These are phyloP conservation scores for Ahaetulla prasina DNA, from an alignment of 2,113 vertebrate species.

Conservation along the genomic window DNA sequence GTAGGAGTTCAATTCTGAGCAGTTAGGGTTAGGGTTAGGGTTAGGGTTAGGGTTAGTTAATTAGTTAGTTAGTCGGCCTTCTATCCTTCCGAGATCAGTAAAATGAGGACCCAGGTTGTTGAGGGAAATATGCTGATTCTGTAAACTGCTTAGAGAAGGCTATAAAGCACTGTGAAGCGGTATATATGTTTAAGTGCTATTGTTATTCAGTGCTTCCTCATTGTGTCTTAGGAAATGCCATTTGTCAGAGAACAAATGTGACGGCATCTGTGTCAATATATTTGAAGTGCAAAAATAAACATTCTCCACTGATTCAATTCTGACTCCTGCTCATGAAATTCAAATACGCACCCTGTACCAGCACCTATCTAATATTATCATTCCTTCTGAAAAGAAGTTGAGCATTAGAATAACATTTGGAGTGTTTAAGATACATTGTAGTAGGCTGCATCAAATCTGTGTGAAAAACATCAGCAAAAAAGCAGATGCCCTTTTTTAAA, in stretches of 20 bases:
- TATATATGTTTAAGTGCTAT: no score
- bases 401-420: background rate
- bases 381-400: background rate
- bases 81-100: no score
- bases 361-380: background rate
- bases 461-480: background rate
- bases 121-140: no score
- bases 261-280: background rate
- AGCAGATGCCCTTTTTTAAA: background rate
- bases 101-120: no score
- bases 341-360: background rate
- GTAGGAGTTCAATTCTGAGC: no score
- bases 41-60: no score
- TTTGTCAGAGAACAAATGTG: background rate
- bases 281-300: background rate
- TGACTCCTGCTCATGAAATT: background rate
- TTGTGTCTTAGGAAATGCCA: background rate
- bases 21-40: no score
- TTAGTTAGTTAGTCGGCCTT: no score
- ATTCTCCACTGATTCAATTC: background rate
- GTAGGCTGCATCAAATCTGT: background rate
- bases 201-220: background rate
- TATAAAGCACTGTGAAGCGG: no score
- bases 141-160: no score
- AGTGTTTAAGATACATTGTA: background rate